Evolutionary conservation across 2,113 vertebrate species (phyloP), one percentile per base, ranked within the genome.

Genomic region (Dascyllus trimaculatus): DNA sequence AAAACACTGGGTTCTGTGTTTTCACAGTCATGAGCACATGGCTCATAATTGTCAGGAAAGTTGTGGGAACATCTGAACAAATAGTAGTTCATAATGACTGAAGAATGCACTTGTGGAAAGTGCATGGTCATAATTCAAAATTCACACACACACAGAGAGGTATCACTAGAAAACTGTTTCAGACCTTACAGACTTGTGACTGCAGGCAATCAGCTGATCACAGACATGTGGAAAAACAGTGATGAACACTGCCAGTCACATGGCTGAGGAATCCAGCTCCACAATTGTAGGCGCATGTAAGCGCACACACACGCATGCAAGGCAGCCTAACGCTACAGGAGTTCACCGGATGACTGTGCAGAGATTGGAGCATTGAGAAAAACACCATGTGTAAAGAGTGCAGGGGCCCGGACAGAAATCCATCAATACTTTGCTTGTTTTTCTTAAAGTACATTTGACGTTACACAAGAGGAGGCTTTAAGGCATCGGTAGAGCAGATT

Each of bases 121-220:
- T 51, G 40, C 49, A 45, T 57, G 48, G 63, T 68, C 51, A 57
- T 22, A 65, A 63, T 17, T 63, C 11, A 0, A 46, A 61, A 62
- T 29, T 49, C 52, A 52, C 63, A 49, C 54, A 53, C 52, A 64
- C 19, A 56, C 40, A 60, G 5, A 64, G 7, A 67, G 25, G 21
- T 60, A 69, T 43, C 11, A 26, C 61, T 40, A 65, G 48, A 17
- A 63, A 84, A 67, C 45, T 4, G 54, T 43, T 62, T 66, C 45
- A 43, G 29, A 57, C 7, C 78, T 64, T 65, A 19, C 58, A 68
- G 66, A 77, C 78, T 75, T 73, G 57, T 85, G 84, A 83, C 80
- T 43, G 59, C 40, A 78, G 67, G 64, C 22, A 71, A 89, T 90
- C 91, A 91, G 89, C 85, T 92, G 93, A 92, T 82, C 73, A 24